A percentile compares a stretch with the other conserved stretches of the same genome.
Conservation (phyloP, 2,888 invertebrate genomes). For the Miltochrista miniata region DNA sequence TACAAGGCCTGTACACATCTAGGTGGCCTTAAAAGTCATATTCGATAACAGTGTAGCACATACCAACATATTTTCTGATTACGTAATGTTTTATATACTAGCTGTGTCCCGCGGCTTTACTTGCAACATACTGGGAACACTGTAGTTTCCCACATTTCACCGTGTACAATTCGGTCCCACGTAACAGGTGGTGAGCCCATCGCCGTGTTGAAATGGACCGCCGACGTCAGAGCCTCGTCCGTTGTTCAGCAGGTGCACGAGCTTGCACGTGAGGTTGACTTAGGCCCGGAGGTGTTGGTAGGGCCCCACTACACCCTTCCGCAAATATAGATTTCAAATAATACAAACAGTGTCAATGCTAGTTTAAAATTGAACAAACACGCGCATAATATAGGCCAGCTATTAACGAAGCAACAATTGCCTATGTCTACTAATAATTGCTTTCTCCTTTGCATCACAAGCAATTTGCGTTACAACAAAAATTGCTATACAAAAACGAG, state of each 20-base stretch:
- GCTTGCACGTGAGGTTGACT: too few species aligned
- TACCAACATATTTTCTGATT: conserved; percentile 2
- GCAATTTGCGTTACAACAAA: conserved; percentile 30
- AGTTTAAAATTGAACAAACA: conserved; percentile 2
- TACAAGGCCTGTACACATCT: conserved; percentile 26
- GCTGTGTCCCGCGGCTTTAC: too few species aligned
- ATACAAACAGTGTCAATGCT: neutral
- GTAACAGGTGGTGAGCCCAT: too few species aligned
- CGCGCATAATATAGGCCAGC: conserved; percentile 8
- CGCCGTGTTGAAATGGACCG: too few species aligned
- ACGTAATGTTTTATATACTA: conserved; percentile 11
- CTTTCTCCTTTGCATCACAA: conserved; percentile 36
- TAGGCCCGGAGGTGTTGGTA: too few species aligned
- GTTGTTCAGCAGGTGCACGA: too few species aligned
- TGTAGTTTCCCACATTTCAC: too few species aligned
- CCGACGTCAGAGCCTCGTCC: too few species aligned
- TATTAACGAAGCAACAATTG: conserved; percentile 18
- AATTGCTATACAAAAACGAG: conserved; percentile 47
- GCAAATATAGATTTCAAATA: too few species aligned
- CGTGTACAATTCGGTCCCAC: too few species aligned
- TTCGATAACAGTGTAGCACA: conserved; percentile 16
- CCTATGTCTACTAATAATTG: conserved; percentile 24
- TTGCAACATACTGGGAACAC: too few species aligned
- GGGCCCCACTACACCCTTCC: too few species aligned
- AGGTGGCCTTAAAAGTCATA: conserved; percentile 40